phyloP scores from a whole-genome alignment of 2,888 invertebrate species.

The Andrena camellia region DNA sequence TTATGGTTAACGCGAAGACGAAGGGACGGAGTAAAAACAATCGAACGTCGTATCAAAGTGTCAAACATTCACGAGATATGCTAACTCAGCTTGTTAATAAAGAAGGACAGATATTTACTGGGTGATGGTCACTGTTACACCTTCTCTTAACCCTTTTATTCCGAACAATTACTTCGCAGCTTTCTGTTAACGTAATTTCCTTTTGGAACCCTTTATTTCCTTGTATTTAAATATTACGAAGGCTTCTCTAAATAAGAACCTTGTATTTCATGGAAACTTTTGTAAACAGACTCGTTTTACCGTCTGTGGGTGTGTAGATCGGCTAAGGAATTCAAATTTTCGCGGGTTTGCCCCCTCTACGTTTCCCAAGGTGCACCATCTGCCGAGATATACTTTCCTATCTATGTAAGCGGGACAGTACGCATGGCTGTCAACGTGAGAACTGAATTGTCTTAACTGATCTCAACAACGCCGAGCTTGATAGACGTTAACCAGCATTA shows the following conservation, averaged over 20 bases:
- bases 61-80: conserved; percentile 54
- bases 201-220: neutral
- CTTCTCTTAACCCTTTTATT: neutral
- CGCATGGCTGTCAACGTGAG: conserved; percentile 56
- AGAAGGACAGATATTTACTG: conserved; percentile 49
- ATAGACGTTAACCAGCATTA: conserved; percentile 14
- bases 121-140: neutral
- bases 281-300: no score
- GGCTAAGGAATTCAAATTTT: neutral
- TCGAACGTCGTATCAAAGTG: conserved; percentile 53
- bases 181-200: neutral
- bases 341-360: neutral
- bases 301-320: no score
- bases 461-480: conserved; percentile 20
- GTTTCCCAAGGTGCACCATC: neutral
- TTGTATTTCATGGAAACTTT: no score
- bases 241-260: neutral
- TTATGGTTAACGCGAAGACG: conserved; percentile 37
- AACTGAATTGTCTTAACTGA: conserved; percentile 38
- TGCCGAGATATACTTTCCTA: conserved; percentile 26
- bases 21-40: conserved; percentile 24
- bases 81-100: conserved; percentile 62
- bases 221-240: neutral
- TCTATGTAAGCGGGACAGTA: conserved; percentile 25
- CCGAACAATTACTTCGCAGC: neutral